Percentiles rank a stretch among this genome's conserved stretches.
These are phyloP conservation scores for Conus canariensis DNA, from an alignment of 2,888 invertebrate species.

Conservation along the genomic window DNA sequence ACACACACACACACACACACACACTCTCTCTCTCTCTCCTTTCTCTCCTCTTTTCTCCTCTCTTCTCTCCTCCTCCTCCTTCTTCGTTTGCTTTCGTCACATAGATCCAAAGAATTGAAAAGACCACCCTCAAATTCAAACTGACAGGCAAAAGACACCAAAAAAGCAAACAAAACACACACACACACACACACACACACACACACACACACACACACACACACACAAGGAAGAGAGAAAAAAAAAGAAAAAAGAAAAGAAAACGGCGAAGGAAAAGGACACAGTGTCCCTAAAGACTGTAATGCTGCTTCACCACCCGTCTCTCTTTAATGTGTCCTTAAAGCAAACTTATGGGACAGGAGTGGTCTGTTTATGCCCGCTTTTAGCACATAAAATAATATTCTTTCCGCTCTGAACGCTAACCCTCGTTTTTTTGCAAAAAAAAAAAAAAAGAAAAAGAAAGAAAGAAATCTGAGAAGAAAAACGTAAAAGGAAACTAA, in stretches of 20 bases:
- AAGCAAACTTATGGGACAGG: slow-evolving; percentile 13
- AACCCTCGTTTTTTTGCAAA: not conserved
- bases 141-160: not conserved
- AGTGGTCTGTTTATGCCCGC: not conserved
- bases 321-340: not conserved
- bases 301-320: slow-evolving; percentile 11
- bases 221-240: not conserved
- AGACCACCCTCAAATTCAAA: slow-evolving; percentile 12
- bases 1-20: slow-evolving; percentile 10
- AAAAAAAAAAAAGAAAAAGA: not conserved
- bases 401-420: not conserved
- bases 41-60: not conserved
- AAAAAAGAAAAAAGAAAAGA: not conserved
- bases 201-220: too few relatives aligned
- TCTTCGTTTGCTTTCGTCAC: not conserved
- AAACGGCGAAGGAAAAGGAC: not conserved
- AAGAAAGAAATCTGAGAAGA: not conserved
- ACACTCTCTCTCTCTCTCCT: not conserved
- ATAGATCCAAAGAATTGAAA: not conserved
- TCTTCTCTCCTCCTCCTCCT: not conserved
- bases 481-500: not conserved
- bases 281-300: not conserved
- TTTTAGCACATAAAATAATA: not conserved
- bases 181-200: too few relatives aligned
- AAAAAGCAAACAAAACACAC: not conserved